Evolutionary conservation across 2,888 invertebrate species (phyloP).

Genomic region (Sinhomidia bicolor): DNA sequence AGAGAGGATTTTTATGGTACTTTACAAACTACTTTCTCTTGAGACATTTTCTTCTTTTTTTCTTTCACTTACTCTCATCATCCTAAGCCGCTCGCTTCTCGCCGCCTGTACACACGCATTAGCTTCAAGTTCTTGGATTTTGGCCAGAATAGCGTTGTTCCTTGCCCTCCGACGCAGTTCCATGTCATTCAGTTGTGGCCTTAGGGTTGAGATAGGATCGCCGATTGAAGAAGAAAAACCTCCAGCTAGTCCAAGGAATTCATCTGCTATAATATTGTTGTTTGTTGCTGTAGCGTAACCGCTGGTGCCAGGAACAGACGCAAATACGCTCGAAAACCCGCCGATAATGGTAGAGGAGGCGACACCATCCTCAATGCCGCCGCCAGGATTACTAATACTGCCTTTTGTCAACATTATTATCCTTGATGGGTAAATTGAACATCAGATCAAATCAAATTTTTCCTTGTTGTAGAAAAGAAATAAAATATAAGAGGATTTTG

Average conservation of each 20-base stretch:
- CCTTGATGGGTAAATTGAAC: conserved; percentile 13
- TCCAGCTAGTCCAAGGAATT: conserved; percentile 3
- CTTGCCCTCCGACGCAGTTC: conserved; percentile 60
- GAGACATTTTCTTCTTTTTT: conserved; percentile 10
- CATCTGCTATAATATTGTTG: conserved; percentile 11
- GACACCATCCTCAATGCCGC: conserved; percentile 1
- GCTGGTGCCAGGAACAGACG: conserved; percentile 39
- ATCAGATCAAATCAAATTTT: not conserved
- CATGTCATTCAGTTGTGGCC: conserved; percentile 40
- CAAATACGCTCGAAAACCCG: not conserved
- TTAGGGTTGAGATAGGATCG: conserved; percentile 42
- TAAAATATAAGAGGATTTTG: not conserved
- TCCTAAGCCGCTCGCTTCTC: conserved; percentile 75
- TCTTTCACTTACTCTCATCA: conserved; percentile 76
- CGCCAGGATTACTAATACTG: conserved; percentile 17
- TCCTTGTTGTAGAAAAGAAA: not conserved
- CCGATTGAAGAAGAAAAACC: conserved; percentile 6
- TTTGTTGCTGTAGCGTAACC: not conserved
- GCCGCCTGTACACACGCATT: conserved; percentile 77
- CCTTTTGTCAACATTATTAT: conserved; percentile 36
- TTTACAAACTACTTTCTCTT: conserved; percentile 8
- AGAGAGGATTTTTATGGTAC: conserved; percentile 22
- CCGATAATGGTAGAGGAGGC: not conserved
- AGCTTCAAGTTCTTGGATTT: conserved; percentile 77
- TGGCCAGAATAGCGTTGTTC: conserved; percentile 75